A percentile compares a stretch with the other conserved stretches of the same genome.
Conservation (phyloP, 1,140 invertebrate genomes). For the Maniola jurtina region DNA sequence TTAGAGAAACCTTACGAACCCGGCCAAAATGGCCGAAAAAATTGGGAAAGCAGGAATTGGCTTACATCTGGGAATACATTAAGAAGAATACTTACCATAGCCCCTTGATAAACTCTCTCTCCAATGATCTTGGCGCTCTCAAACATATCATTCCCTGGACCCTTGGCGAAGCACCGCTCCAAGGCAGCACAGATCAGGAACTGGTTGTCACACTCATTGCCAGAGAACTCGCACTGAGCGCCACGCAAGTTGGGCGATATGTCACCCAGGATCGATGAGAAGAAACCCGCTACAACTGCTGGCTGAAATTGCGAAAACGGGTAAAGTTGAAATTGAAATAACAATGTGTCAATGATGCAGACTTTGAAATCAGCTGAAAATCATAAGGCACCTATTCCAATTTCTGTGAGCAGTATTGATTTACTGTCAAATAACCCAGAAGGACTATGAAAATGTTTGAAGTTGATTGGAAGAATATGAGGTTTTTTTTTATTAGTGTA, state of each 20-base stretch:
- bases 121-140: slow-evolving; percentile 95
- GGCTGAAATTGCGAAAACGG: slow-evolving; percentile 79
- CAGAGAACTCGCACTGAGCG: slow-evolving; percentile 88
- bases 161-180: slow-evolving; percentile 89
- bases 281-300: slow-evolving; percentile 92
- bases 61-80: no score
- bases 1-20: no score
- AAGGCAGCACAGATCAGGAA: slow-evolving; percentile 85
- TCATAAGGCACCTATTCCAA: not conserved
- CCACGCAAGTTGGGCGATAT: slow-evolving; percentile 93
- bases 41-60: no score
- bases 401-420: no score
- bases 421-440: no score
- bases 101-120: slow-evolving; percentile 85
- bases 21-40: no score
- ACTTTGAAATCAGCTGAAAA: no score
- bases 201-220: slow-evolving; percentile 86
- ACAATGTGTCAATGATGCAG: no score
- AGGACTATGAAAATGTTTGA: no score
- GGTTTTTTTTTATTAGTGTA: no score
- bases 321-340: not conserved
- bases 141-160: slow-evolving; percentile 92
- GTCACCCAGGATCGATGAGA: slow-evolving; percentile 93
- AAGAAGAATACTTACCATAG: slow-evolving; percentile 84
- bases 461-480: no score